phyloP scores from a whole-genome alignment of 2,797 vertebrate genomes.

The Aldrovandia affinis region DNA sequence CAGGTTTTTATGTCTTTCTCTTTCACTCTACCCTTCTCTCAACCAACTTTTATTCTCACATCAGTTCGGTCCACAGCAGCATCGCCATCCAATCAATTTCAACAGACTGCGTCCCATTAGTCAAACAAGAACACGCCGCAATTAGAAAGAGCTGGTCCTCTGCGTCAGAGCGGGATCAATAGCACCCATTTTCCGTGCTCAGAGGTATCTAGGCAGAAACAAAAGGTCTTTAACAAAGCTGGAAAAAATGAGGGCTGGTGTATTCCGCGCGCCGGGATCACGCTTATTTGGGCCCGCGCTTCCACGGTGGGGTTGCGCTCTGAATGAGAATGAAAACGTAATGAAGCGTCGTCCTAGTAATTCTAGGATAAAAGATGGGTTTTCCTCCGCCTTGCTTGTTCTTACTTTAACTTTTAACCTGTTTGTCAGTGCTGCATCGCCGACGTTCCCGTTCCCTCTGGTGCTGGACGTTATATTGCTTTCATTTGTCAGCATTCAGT shows the following conservation, averaged over 20 bases:
- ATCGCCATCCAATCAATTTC: conserved; percentile 76
- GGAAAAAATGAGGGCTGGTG: conserved; percentile 72
- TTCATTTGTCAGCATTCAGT: neutral
- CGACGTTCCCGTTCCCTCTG: neutral
- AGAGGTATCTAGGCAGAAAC: conserved; percentile 53
- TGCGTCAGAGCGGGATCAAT: conserved; percentile 48
- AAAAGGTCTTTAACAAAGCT: conserved; percentile 65
- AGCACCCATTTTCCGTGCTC: conserved; percentile 37
- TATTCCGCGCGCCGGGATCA: conserved; percentile 55
- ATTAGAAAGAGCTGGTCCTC: conserved; percentile 69
- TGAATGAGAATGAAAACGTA: conserved; percentile 70
- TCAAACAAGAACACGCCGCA: conserved; percentile 78
- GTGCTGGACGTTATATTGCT: neutral
- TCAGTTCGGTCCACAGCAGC: conserved; percentile 57
- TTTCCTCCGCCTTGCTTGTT: neutral
- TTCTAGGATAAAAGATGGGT: neutral
- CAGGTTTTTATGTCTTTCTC: conserved; percentile 57
- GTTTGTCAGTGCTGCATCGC: neutral
- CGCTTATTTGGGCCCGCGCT: conserved; percentile 55
- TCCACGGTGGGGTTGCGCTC: conserved; percentile 49
- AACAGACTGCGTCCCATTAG: conserved; percentile 78
- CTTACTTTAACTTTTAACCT: neutral
- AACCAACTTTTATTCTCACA: conserved; percentile 47
- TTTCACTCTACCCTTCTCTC: conserved; percentile 41
- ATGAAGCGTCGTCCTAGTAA: neutral